Percentiles rank a stretch among this genome's conserved stretches.
These are phyloP conservation scores for Aethina tumida DNA, from an alignment of 1,140 invertebrate genomes.

Conservation along the genomic window DNA sequence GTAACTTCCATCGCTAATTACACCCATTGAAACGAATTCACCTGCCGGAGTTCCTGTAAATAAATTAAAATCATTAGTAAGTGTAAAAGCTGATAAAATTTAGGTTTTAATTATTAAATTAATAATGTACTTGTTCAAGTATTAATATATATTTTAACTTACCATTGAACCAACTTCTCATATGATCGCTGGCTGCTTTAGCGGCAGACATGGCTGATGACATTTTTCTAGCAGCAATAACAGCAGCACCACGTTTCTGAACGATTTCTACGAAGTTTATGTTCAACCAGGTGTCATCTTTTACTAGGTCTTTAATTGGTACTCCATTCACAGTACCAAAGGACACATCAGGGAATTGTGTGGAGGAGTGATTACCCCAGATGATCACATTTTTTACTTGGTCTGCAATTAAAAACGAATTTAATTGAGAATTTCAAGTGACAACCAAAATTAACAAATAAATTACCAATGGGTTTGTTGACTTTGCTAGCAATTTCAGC, in stretches of 20 bases:
- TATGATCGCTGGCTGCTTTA: slow-evolving; percentile 96
- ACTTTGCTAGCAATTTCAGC: slow-evolving; percentile 67
- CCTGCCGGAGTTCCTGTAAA: slow-evolving; percentile 41
- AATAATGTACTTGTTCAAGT: too few relatives aligned
- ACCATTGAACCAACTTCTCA: slow-evolving; percentile 91
- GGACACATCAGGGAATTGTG: slow-evolving; percentile 94
- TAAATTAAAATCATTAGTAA: background rate
- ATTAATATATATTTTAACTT: slow-evolving; percentile 47
- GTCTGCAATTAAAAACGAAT: background rate
- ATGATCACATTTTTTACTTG: slow-evolving; percentile 86
- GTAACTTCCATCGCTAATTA: slow-evolving; percentile 96
- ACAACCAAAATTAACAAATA: slow-evolving; percentile 28
- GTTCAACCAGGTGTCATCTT: slow-evolving; percentile 75
- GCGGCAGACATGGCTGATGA: slow-evolving; percentile 98
- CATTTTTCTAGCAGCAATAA: slow-evolving; percentile 95
- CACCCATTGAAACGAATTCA: slow-evolving; percentile 92
- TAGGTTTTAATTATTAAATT: too few relatives aligned
- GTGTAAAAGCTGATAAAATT: too few relatives aligned
- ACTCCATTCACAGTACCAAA: slow-evolving; percentile 48
- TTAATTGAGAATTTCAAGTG: background rate
- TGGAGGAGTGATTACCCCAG: slow-evolving; percentile 99
- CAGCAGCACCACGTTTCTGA: slow-evolving; percentile 94
- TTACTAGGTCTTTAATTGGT: slow-evolving; percentile 52
- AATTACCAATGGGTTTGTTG: slow-evolving; percentile 48
- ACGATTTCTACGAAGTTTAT: slow-evolving; percentile 82